Conservation (phyloP, 2,888 invertebrate species). For the Cancer borealis region DNA sequence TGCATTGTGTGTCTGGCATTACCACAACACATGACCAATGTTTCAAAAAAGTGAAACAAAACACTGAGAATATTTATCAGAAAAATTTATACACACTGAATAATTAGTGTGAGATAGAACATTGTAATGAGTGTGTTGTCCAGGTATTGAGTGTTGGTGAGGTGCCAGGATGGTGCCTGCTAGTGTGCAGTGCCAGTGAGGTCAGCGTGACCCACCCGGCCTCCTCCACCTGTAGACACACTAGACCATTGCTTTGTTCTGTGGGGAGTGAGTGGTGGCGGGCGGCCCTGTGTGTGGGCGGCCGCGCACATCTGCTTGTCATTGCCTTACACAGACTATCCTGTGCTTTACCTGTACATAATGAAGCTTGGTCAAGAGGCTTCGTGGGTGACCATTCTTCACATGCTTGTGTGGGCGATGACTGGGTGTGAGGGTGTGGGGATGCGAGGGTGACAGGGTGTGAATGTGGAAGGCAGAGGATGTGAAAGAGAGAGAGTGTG, state of each 20-base stretch:
- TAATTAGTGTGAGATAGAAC: too few relatives aligned
- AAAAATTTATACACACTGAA: too few relatives aligned
- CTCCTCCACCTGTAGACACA: neutral
- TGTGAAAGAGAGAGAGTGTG: neutral
- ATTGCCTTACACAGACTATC: constrained; percentile 71
- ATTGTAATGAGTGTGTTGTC: neutral
- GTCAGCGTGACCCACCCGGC: neutral
- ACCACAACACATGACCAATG: too few relatives aligned
- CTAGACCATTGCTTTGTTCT: constrained; percentile 6
- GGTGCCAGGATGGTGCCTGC: neutral
- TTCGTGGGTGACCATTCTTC: constrained; percentile 48
- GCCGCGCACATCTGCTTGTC: constrained; percentile 51
- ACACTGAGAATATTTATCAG: too few relatives aligned
- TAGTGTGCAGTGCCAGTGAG: neutral
- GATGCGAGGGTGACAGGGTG: neutral
- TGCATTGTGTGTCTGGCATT: too few relatives aligned
- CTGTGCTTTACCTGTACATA: constrained; percentile 73
- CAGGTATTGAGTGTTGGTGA: neutral
- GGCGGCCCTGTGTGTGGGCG: neutral
- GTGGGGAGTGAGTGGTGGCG: neutral
- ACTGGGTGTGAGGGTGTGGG: neutral
- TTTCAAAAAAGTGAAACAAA: too few relatives aligned
- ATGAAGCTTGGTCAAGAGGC: constrained; percentile 56
- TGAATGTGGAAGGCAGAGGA: neutral
- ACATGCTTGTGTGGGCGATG: constrained; percentile 54